Evolutionary conservation across 2,113 vertebrate genomes (phyloP).

Genomic region (Equus quagga): DNA sequence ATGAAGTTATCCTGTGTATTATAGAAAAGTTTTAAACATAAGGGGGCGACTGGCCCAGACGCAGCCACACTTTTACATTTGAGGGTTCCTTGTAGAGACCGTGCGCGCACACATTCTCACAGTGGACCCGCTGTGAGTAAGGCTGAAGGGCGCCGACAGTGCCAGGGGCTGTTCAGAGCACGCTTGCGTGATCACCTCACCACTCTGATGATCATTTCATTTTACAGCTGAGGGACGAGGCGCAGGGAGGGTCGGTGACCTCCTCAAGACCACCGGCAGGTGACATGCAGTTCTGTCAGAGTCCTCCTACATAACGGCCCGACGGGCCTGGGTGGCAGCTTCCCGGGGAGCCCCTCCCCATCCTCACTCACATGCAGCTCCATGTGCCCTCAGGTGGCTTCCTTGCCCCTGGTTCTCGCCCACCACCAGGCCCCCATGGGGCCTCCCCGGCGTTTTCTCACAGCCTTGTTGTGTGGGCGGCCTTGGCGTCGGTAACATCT

Average conservation of each 20-base stretch:
- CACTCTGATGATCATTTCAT: rapidly evolving
- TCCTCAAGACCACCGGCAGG: background rate
- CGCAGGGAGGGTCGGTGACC: too few species aligned
- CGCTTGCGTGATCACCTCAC: background rate
- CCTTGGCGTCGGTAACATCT: rapidly evolving
- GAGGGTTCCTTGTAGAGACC: rapidly evolving
- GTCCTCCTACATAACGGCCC: background rate
- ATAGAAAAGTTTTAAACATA: background rate
- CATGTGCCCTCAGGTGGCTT: background rate
- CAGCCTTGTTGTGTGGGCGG: rapidly evolving
- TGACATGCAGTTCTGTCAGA: background rate
- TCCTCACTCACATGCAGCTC: rapidly evolving
- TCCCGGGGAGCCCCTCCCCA: background rate
- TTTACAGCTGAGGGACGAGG: too few species aligned
- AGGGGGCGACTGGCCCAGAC: background rate
- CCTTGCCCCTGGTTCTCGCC: background rate
- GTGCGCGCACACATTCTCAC: rapidly evolving
- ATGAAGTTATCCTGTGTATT: background rate
- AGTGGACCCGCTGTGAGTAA: rapidly evolving
- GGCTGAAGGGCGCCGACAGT: rapidly evolving
- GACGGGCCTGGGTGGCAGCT: background rate
- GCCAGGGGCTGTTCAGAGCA: background rate
- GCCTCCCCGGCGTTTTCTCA: background rate
- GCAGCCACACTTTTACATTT: rapidly evolving
- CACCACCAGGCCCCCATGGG: rapidly evolving